Evolutionary conservation across 2,888 invertebrate species (phyloP).

Genomic region (Plusia festucae): DNA sequence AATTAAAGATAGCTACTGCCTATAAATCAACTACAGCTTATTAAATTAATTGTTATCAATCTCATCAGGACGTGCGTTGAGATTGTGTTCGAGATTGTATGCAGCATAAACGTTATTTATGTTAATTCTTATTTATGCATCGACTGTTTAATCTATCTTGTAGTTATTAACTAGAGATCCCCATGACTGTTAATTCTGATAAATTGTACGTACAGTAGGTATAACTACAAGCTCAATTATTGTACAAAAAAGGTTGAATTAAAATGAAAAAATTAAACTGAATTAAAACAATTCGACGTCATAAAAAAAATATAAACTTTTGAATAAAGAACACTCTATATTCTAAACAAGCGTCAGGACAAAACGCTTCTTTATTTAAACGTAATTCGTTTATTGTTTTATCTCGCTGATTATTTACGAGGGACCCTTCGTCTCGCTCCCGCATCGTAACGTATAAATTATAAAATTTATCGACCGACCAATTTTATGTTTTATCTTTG

Average conservation of each 20-base stretch:
- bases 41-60: constrained; percentile 35
- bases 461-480: constrained; percentile 82
- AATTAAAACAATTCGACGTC: neutral
- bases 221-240: too few species aligned
- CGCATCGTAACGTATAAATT: constrained; percentile 77
- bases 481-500: constrained; percentile 81
- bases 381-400: constrained; percentile 89
- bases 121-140: constrained; percentile 31
- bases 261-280: neutral
- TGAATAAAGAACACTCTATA: constrained; percentile 69
- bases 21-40: constrained; percentile 13
- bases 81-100: constrained; percentile 37
- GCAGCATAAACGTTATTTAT: constrained; percentile 32
- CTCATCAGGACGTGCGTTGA: constrained; percentile 35
- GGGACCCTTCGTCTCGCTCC: constrained; percentile 73
- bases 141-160: constrained; percentile 22
- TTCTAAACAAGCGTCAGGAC: constrained; percentile 80
- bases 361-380: constrained; percentile 88
- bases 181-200: neutral
- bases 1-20: neutral
- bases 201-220: neutral
- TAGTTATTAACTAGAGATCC: neutral
- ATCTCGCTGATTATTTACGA: constrained; percentile 87
- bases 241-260: neutral
- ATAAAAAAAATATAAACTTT: neutral